Evolutionary conservation across 2,113 vertebrate species (phyloP).

Genomic region (Bos javanicus): DNA sequence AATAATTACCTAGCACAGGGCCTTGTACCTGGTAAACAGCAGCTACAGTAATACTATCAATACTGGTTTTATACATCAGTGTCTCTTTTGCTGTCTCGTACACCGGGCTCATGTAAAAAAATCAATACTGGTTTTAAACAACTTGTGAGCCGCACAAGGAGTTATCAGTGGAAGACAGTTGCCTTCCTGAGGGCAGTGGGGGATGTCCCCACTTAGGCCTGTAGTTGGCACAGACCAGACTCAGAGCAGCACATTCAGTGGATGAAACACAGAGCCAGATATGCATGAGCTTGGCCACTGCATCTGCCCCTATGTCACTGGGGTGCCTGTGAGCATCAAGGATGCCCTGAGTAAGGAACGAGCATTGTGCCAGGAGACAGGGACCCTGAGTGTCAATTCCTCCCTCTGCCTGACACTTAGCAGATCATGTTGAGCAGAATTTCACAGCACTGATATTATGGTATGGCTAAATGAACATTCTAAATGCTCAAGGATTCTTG

Average conservation of each 20-base stretch:
- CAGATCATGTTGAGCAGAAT: neutral
- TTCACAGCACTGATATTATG: neutral
- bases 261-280: accelerated
- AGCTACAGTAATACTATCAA: accelerated
- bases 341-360: neutral
- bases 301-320: accelerated
- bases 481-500: neutral
- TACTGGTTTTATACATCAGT: neutral
- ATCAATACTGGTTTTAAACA: neutral
- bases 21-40: neutral
- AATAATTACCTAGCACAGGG: neutral
- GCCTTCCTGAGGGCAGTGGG: neutral
- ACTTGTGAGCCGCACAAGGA: accelerated
- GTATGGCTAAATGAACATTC: neutral
- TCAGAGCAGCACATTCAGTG: accelerated
- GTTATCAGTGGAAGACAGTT: no score
- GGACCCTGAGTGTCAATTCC: accelerated
- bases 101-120: no score
- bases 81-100: no score
- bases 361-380: no score
- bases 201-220: neutral
- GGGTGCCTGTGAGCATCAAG: neutral
- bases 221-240: accelerated
- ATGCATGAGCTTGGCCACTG: accelerated
- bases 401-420: neutral